phyloP scores from a whole-genome alignment of 2,888 invertebrate species.

The Stegana nigrithorax region DNA sequence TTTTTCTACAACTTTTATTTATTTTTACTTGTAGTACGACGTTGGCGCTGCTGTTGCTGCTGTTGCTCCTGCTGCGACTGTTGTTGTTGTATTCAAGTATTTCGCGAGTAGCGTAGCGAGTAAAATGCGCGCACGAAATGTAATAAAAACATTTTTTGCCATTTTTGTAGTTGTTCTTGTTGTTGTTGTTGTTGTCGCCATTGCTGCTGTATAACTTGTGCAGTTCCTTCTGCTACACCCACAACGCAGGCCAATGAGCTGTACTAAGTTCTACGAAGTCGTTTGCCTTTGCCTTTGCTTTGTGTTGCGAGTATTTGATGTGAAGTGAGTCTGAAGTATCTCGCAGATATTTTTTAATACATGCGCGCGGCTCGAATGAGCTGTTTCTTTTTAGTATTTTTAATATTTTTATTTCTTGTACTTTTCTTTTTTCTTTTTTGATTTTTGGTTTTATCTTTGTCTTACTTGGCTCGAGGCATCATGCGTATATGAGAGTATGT shows the following conservation, averaged over 20 bases:
- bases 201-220: constrained; percentile 33
- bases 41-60: background rate
- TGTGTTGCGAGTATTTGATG: background rate
- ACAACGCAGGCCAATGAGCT: too few relatives aligned
- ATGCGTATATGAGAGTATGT: background rate
- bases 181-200: constrained; percentile 35
- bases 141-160: constrained; percentile 66
- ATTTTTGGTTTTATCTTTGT: constrained; percentile 22
- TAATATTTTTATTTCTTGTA: constrained; percentile 20
- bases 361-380: constrained; percentile 43
- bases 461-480: constrained; percentile 2
- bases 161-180: constrained; percentile 5
- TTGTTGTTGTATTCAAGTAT: constrained; percentile 50
- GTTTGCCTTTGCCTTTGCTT: constrained; percentile 4
- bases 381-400: constrained; percentile 42
- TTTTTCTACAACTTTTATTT: constrained; percentile 11
- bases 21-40: background rate
- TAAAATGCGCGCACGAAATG: constrained; percentile 64
- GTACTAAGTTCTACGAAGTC: too few relatives aligned
- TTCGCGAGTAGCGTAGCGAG: constrained; percentile 58
- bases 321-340: constrained; percentile 45
- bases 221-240: constrained; percentile 27
- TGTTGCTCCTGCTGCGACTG: constrained; percentile 30
- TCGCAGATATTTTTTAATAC: constrained; percentile 59
- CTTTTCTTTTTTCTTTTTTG: constrained; percentile 15